Evolutionary conservation across 2,113 vertebrate species (phyloP), one percentile per base, ranked within the genome.

Genomic region (Platanista minor): DNA sequence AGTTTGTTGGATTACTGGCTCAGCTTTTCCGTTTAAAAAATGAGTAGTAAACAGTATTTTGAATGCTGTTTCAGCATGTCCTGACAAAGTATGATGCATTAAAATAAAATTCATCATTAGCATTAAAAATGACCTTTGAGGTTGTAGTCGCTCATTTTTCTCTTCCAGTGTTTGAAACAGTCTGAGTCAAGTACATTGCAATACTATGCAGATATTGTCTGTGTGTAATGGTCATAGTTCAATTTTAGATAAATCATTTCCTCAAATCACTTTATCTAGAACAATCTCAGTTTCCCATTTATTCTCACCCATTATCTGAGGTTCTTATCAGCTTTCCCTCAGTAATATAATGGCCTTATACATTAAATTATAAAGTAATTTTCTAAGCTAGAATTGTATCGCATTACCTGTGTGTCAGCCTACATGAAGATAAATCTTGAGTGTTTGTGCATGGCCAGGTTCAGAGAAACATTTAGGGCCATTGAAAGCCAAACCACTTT

Each of bases 61-160:
- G 57, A 93, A 33, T 98, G 98, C 98, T 98, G 85, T 29, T 90
- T 98, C 97, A 98, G 98, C 97, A 97, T 92, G 62, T 81, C 2
- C 66, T 83, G 95, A 85, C 92, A 39, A 93, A 97, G 57, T 96
- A 71, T 87, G 92, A 89, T 77, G 54, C 84, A 90, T 96, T 96
- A 95, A 95, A 93, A 91, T 71, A 75, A 96, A 96, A 97, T 77
- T 94, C 72, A 43, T 93, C 62, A 43, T 97, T 96, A 83, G 69
- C 57, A 92, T 96, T 97, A 59, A 82, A 89, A 97, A 95, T 89
- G 97, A 98, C 95, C 97, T 43, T 67, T 15, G 80, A 96, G 86
- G 36, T 88, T 2, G 0, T 49, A 62, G 72, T 81, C 8, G 13
- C 52, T 97, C 62, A 57, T 90, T 91, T 98, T 97, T 95, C 69